A percentile compares a stretch with the other conserved stretches of the same genome.
phyloP scores from a whole-genome alignment of 1,140 invertebrate species.

The Trichomalopsis sarcophagae region DNA sequence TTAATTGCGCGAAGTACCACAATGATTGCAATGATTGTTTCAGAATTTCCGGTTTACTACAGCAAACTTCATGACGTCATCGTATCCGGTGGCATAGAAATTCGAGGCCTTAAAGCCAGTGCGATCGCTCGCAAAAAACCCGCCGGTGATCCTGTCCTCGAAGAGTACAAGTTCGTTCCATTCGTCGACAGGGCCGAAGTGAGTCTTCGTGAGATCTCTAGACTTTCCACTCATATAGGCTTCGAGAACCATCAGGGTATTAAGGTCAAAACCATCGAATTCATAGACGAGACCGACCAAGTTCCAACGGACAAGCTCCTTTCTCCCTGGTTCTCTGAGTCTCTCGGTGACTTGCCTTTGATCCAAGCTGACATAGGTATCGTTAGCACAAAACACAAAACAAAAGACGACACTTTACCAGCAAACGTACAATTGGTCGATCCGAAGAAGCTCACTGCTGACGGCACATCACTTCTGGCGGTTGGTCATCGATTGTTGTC shows the following conservation, averaged over 20 bases:
- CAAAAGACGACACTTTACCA: slow-evolving; percentile 74
- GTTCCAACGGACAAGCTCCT: slow-evolving; percentile 71
- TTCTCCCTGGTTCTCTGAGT: slow-evolving; percentile 74
- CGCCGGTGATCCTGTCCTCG: slow-evolving; percentile 80
- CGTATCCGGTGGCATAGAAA: slow-evolving; percentile 85
- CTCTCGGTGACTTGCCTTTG: slow-evolving; percentile 77
- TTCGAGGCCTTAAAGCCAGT: slow-evolving; percentile 87
- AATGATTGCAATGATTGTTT: neutral
- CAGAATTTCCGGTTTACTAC: slow-evolving; percentile 71
- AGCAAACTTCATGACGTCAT: slow-evolving; percentile 70
- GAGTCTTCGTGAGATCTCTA: slow-evolving; percentile 66
- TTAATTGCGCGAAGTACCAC: no score
- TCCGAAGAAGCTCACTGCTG: slow-evolving; percentile 76
- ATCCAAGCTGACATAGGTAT: slow-evolving; percentile 68
- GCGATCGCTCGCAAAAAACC: slow-evolving; percentile 82
- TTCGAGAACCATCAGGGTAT: slow-evolving; percentile 83
- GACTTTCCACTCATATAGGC: slow-evolving; percentile 80
- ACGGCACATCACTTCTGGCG: slow-evolving; percentile 76
- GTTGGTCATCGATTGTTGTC: slow-evolving; percentile 65
- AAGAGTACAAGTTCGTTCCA: slow-evolving; percentile 83
- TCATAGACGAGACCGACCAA: slow-evolving; percentile 75
- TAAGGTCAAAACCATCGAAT: slow-evolving; percentile 84
- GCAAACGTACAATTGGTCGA: slow-evolving; percentile 73
- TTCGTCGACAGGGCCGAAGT: slow-evolving; percentile 48
- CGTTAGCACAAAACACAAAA: slow-evolving; percentile 64